Base-by-base conservation (phyloP, 2,797 vertebrate genomes). In the Muraenolepis orangiensis region DNA sequence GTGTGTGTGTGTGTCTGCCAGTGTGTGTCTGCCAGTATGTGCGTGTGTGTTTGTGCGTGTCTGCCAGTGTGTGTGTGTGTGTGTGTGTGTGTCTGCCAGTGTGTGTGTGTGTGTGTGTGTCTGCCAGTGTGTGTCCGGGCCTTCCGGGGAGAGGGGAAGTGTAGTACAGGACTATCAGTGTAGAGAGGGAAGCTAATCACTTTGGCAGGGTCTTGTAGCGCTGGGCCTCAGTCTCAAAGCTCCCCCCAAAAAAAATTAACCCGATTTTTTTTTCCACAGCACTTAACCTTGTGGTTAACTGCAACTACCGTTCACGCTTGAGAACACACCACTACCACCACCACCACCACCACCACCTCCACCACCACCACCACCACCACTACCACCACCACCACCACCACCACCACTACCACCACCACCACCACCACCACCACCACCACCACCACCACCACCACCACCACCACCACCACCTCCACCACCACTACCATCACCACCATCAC, bases 131-230 rank as follows among this genome's bases (percentile, higher is more conserved):
- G n/a, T n/a, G n/a, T n/a, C 42, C 14, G 16, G 42, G 42, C 42
- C 42, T 18, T 46, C 42, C n/a, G n/a, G n/a, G 16, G 42, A 46
- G 42, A 46, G 42, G 42, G 42, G 42, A 46, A 46, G 42, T 46
- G 42, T 2, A 18, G 42, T 16, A 46, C 14, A 18, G 42, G 7
- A 40, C 38, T 40, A 40, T 40, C 42, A 46, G 16, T 2, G 16
- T 2, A 46, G 42, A 20, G 38, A 11, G 3, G 38, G 38, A 40
- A 40, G 38, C 31, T 88, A 87, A 91, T 90, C 84, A 77, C 81
- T 91, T 89, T 91, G 89, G 87, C 89, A 91, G 91, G 28, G 85
- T 76, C 28, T 71, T 71, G 75, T 66, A 87, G 86, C 88, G 51
- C n/a, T n/a, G 18, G 86, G n/a, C n/a, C n/a, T n/a, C n/a, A n/a